Conservation (phyloP, 2,797 vertebrate genomes). For the Melanotaenia parkinsoni region DNA sequence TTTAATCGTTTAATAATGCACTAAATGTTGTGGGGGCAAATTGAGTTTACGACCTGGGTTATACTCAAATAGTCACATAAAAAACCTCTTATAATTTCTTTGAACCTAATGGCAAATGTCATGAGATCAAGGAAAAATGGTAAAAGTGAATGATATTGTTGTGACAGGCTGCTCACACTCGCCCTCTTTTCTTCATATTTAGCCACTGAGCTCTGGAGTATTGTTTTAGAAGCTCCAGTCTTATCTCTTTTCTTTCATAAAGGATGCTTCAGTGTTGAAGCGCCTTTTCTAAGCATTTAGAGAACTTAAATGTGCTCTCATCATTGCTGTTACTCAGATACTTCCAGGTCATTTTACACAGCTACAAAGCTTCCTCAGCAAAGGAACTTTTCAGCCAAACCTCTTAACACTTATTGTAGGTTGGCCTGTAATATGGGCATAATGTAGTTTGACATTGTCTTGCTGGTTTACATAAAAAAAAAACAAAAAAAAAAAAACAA, state of each 20-base stretch:
- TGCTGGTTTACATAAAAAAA: neutral
- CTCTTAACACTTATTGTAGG: neutral
- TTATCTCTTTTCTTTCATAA: too few relatives aligned
- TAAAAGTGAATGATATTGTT: too few relatives aligned
- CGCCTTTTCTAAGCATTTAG: too few relatives aligned
- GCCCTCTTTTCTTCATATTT: neutral
- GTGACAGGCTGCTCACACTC: neutral
- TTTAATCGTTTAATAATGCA: neutral
- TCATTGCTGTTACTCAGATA: neutral
- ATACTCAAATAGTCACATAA: neutral
- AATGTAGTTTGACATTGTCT: neutral
- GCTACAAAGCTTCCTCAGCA: neutral
- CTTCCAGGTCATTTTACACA: neutral
- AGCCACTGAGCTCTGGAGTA: neutral
- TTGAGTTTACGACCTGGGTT: neutral
- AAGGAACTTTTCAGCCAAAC: neutral
- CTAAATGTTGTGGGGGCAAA: neutral
- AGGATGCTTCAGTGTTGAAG: too few relatives aligned
- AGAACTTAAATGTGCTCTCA: too few relatives aligned
- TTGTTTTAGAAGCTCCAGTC: neutral
- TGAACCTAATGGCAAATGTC: neutral
- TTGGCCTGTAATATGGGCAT: neutral
- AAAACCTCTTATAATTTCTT: neutral
- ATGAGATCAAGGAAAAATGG: neutral
- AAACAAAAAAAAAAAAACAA: too few relatives aligned